Conservation (phyloP, 2,888 invertebrate species). For the Thymelicus lineola region DNA sequence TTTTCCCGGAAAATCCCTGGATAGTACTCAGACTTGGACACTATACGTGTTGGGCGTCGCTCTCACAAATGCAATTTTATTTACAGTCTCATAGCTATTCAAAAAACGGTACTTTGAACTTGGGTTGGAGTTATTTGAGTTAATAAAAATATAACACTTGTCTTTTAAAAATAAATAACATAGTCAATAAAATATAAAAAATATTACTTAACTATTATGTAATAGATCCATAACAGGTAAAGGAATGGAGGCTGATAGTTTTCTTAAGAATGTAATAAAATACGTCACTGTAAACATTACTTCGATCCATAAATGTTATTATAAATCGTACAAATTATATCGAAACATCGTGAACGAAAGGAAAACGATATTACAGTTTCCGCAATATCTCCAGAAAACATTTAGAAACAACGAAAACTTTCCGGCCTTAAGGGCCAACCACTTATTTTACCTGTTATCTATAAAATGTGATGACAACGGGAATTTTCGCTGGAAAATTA, state of each 20-base stretch:
- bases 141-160: too few species aligned
- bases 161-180: too few species aligned
- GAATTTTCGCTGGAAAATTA: neutral
- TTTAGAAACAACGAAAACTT: neutral
- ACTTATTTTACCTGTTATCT: constrained; percentile 12
- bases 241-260: too few species aligned
- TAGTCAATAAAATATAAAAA: too few species aligned
- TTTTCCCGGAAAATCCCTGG: neutral
- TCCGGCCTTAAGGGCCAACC: constrained; percentile 8
- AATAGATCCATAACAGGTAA: too few species aligned
- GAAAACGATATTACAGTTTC: neutral
- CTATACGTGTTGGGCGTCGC: neutral
- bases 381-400: neutral
- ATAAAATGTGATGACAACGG: constrained; percentile 12
- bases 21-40: neutral
- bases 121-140: too few species aligned
- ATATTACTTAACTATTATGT: too few species aligned
- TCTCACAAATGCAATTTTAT: neutral
- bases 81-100: neutral
- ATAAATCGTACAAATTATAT: too few species aligned
- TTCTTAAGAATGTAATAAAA: too few species aligned
- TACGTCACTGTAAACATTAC: too few species aligned
- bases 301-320: too few species aligned
- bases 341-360: neutral
- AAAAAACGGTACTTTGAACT: too few species aligned